Base-by-base conservation (phyloP, 2,113 vertebrate genomes). In the Barbus barbus region DNA sequence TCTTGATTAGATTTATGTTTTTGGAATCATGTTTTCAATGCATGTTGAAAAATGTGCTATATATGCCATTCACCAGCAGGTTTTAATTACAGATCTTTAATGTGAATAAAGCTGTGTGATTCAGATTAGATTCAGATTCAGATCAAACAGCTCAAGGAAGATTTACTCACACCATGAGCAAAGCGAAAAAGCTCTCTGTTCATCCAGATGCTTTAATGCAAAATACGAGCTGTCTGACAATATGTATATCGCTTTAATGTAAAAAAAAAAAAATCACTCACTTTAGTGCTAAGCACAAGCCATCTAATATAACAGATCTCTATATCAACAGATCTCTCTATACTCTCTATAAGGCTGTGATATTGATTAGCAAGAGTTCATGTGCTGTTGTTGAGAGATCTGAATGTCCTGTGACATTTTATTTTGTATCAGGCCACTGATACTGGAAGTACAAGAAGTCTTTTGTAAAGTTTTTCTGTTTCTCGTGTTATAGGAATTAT, bases 41-140 rank as follows among this genome's bases (percentile, higher is more conserved):
- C n/a, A n/a, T n/a, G n/a, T n/a, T n/a, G n/a, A n/a, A n/a, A 26
- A 31, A 65, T 1, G 33, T 5, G 31, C 5, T 69, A 12, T 22
- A 69, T 4, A 18, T 22, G 51, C 51, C 1, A n/a, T 61, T 26
- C 58, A 11, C 58, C 58, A 26, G 22, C 58, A 61, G 65, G 65
- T 18, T 38, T 22, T 4, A 22, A 20, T 69, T 69, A n/a, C 65
- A 22, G 65, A 8, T 36, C 33, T 36, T 3, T 36, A 69, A 22
- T 69, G 31, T 36, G 65, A 69, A 69, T 69, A 9, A 69, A 69
- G 65, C 65, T 38, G 65, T 65, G n/a, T n/a, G 41, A 44, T 44
- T 44, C 41, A 44, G 61, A 63, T 31, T 63, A n/a, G 41, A 44
- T 44, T 44, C 41, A 44, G 61, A 63, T 31, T 63, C 65, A 61